Base-by-base conservation (phyloP, 2,888 invertebrate genomes). In the Clivina fossor region DNA sequence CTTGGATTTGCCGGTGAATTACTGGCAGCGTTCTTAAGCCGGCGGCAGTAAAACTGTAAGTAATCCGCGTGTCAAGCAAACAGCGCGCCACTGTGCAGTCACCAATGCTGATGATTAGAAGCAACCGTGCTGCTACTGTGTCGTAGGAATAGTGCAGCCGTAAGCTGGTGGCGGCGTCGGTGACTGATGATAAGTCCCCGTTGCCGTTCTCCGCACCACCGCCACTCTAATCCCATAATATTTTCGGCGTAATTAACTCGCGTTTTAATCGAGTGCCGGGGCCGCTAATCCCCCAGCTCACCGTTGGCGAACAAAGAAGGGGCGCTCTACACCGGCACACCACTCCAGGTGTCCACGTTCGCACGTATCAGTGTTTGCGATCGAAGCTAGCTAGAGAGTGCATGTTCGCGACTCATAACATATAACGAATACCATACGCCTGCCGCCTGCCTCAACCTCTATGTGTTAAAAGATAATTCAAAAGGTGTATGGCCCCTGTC, bases 381-480 rank as follows among this genome's bases (percentile, higher is more conserved):
- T 28, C 49, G 49, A 49, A 15, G 24, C 43, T 26, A 19, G 41
- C 9, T 8, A 5, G 26, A 15, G 11, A 15, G 65, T 66, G 67
- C 67, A 66, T 67, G 67, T 63, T 63, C 63, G 59, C 58, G 55
- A 61, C 59, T 62, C 62, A 67, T 67, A 65, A 61, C n/a, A n/a
- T n/a, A n/a, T n/a, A n/a, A n/a, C n/a, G n/a, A n/a, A n/a, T n/a
- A n/a, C n/a, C n/a, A n/a, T n/a, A n/a, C n/a, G n/a, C n/a, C n/a
- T n/a, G n/a, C 62, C 55, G 56, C 61, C 19, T 33, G 47, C n/a
- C n/a, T n/a, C n/a, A n/a, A n/a, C n/a, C n/a, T n/a, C n/a, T n/a
- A 32, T 20, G 53, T 35, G 44, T n/a, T n/a, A n/a, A n/a, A n/a
- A 44, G 43, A 53, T 53, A 53, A 53, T 53, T 44, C 43, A 37